phyloP scores from a whole-genome alignment of 2,888 invertebrate genomes.

The Cactoblastis cactorum region DNA sequence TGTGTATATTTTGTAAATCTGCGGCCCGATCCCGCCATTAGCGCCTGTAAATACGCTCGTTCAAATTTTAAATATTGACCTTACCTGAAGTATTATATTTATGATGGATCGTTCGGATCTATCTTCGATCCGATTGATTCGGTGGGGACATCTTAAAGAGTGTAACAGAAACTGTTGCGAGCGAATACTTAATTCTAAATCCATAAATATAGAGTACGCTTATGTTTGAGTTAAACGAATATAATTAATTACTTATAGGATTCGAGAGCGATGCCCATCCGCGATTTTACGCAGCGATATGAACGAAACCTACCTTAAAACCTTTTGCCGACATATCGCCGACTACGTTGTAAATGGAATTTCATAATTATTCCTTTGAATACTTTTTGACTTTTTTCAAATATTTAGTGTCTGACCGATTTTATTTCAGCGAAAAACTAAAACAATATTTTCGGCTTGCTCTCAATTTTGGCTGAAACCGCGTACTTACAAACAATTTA shows the following conservation, averaged over 20 bases:
- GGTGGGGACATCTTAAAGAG: not conserved
- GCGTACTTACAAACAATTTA: too few species aligned
- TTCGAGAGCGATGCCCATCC: not conserved
- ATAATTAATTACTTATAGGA: not conserved
- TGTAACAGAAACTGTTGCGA: not conserved
- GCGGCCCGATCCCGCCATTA: not conserved
- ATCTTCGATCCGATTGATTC: not conserved
- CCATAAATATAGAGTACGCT: slow-evolving; percentile 5
- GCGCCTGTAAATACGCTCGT: slow-evolving; percentile 6
- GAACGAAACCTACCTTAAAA: too few species aligned
- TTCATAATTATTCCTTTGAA: too few species aligned
- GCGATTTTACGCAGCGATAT: not conserved
- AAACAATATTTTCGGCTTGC: too few species aligned
- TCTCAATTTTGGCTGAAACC: too few species aligned
- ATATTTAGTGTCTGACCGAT: too few species aligned
- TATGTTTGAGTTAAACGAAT: not conserved
- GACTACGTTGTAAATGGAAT: too few species aligned
- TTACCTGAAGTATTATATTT: not conserved
- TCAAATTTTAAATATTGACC: not conserved
- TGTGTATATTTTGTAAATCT: not conserved
- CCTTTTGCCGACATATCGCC: too few species aligned
- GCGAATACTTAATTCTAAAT: slow-evolving; percentile 4
- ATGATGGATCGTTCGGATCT: not conserved
- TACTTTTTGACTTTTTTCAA: too few species aligned
- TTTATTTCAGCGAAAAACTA: too few species aligned